A percentile compares a stretch with the other conserved stretches of the same genome.
These are phyloP conservation scores for Lucilia sericata DNA, from an alignment of 1,140 invertebrate genomes.

Conservation along the genomic window DNA sequence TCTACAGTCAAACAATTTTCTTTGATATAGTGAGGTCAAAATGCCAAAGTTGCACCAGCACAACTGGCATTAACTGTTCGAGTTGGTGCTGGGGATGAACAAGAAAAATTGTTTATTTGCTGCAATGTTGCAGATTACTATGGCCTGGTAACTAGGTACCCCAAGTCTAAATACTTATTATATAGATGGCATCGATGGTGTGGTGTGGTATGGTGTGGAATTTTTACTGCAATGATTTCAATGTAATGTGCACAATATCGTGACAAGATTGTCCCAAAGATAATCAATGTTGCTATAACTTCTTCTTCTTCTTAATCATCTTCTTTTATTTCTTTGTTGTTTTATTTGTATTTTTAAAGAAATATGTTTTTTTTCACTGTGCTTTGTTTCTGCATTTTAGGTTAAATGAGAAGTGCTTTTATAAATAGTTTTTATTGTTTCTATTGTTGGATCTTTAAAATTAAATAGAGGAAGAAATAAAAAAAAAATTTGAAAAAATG, in stretches of 20 bases:
- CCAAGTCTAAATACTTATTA: neutral
- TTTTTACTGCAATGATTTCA: slow-evolving; percentile 33
- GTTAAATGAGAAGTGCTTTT: neutral
- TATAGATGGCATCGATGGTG: neutral
- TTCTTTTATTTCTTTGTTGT: slow-evolving; percentile 15
- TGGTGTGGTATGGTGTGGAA: slow-evolving; percentile 30
- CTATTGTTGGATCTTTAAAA: neutral
- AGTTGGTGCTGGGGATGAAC: neutral
- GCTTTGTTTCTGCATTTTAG: neutral
- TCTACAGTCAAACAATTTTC: slow-evolving; percentile 37
- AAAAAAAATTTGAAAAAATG: neutral
- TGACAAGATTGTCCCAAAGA: slow-evolving; percentile 67
- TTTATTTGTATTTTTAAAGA: neutral
- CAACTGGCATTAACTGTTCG: slow-evolving; percentile 6
- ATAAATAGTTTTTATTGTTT: neutral
- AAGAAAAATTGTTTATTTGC: neutral
- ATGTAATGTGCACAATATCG: slow-evolving; percentile 58
- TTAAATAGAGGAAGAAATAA: too few species aligned
- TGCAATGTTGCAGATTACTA: neutral
- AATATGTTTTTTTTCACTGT: neutral
- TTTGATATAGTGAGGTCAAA: slow-evolving; percentile 42
- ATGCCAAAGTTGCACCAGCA: slow-evolving; percentile 43
- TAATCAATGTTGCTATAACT: slow-evolving; percentile 51
- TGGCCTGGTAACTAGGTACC: neutral
- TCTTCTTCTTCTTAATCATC: slow-evolving; percentile 1